Evolutionary conservation across 1,140 invertebrate species (phyloP).

Genomic region (Penaeus chinensis): DNA sequence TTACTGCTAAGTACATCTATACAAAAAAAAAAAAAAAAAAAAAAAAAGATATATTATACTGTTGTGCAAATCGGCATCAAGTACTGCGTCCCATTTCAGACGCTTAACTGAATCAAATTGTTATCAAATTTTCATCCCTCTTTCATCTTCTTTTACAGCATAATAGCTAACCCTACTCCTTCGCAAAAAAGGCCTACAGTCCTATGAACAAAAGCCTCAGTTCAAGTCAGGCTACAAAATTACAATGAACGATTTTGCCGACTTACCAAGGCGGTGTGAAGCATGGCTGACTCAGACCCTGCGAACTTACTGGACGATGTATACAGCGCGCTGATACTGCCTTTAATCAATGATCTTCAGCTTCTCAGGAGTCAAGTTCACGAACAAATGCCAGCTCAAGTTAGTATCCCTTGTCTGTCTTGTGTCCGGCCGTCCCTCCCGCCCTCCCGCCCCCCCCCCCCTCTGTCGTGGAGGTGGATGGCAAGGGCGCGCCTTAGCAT

Average conservation of each 20-base stretch:
- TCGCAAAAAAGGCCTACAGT: constrained; percentile 39
- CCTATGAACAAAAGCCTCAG: constrained; percentile 8
- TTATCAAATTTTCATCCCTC: background rate
- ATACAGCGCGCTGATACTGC: constrained; percentile 45
- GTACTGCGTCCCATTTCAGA: constrained; percentile 20
- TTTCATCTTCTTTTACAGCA: constrained; percentile 17
- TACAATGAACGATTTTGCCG: constrained; percentile 34
- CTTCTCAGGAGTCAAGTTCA: constrained; percentile 30
- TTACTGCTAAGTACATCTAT: constrained; percentile 11
- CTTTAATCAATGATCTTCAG: constrained; percentile 49
- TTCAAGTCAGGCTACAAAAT: constrained; percentile 36
- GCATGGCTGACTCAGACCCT: constrained; percentile 47
- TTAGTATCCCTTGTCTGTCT: constrained; percentile 42
- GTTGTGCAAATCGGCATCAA: constrained; percentile 19
- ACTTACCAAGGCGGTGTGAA: constrained; percentile 9
- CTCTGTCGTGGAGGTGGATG: too few species aligned
- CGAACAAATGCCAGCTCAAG: constrained; percentile 42
- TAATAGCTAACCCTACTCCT: constrained; percentile 18
- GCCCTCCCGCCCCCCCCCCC: constrained; percentile 13
- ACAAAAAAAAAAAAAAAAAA: constrained; percentile 16
- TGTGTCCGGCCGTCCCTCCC: constrained; percentile 4
- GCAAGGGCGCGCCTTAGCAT: too few species aligned
- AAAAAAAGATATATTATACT: background rate
- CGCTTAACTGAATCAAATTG: constrained; percentile 34
- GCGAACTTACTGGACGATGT: constrained; percentile 49